Evolutionary conservation across 2,797 vertebrate genomes (phyloP), one percentile per base, ranked within the genome.

Genomic region (Chiroxiphia lanceolata): DNA sequence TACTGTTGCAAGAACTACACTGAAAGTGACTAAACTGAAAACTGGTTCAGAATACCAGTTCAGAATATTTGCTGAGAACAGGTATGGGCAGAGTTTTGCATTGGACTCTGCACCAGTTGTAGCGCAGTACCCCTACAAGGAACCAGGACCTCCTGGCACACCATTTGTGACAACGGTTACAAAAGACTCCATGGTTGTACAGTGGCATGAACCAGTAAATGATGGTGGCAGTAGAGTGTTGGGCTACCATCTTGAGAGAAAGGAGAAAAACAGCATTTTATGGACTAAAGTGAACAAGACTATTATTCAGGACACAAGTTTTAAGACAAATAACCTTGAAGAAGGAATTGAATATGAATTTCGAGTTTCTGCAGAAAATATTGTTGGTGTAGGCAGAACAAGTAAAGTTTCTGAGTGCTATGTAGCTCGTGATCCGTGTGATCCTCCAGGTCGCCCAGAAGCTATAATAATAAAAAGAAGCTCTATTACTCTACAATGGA

Each of bases 311-410:
- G 99, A 99, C 48, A 99, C 99, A 31, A 97, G 51, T 80, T 99
- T 99, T 96, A 99, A 99, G 97, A 99, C 98, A 84, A 89, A 98
- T 80, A 99, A 99, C 59, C 98, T 99, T 81, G 99, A 99, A 96
- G 99, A 99, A 97, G 98, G 98, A 93, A 97, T 99, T 87, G 99
- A 99, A 97, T 99, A 99, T 96, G 99, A 99, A 97, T 99, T 99
- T 94, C 98, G 98, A 94, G 99, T 99, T 92, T 99, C 98, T 98
- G 99, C 99, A 94, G 99, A 99, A 98, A 99, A 99, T 97, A 99
- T 99, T 95, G 99, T 99, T 95, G 99, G 99, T 29, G 96, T 99
- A 91, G 99, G 99, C 71, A 99, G 99, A 96, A 98, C 99, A 97
- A 99, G 99, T 97, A 99, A 99, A 97, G 96, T 98, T 94, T 99